Base-by-base conservation (phyloP, 2,113 vertebrate genomes). In the Sceloporus tristichus region DNA sequence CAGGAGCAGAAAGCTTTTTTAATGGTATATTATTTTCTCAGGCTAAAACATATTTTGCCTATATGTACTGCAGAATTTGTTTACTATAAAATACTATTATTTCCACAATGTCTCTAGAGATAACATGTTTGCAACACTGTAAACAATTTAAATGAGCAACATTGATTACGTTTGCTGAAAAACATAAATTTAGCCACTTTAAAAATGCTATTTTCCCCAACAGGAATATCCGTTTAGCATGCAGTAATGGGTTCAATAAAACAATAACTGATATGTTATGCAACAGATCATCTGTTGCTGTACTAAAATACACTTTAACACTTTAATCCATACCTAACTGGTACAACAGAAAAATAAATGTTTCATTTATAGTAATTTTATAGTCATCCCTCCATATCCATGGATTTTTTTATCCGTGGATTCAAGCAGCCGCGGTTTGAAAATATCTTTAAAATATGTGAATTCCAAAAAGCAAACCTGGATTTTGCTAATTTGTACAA, bases 321-420 rank as follows among this genome's bases (percentile, higher is more conserved):
- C 92, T 90, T 89, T 86, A 89, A 93, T 84, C 54, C 90, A 92
- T 91, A 92, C 90, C 93, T 92, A 87, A 90, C 91, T 90, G 93
- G 91, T 94, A 95, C 93, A 93, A 88, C 90, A 92, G 93, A 94
- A 92, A 93, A 90, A 95, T 89, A 92, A 95, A 93, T 93, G 92
- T 94, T 94, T 94, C 92, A 90, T 92, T 95, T 93, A 95, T 94
- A 94, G 34, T 1, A 34, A 34, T 34, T 34, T 34, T 34, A 34
- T 34, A 34, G 34, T 34, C 34, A 34, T 34, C 34, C 34, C 34
- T 34, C 34, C 34, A 34, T 34, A 34, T 34, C 34, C 34, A 34
- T 34, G 34, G 34, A 34, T 34, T 34, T 34, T 34, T 34, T 34
- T 34, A 34, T 34, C 34, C 34, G 1, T 34, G 34, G 34, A 34